A percentile compares a stretch with the other conserved stretches of the same genome.
Conservation (phyloP, 2,888 invertebrate genomes). For the Idaea biselata region DNA sequence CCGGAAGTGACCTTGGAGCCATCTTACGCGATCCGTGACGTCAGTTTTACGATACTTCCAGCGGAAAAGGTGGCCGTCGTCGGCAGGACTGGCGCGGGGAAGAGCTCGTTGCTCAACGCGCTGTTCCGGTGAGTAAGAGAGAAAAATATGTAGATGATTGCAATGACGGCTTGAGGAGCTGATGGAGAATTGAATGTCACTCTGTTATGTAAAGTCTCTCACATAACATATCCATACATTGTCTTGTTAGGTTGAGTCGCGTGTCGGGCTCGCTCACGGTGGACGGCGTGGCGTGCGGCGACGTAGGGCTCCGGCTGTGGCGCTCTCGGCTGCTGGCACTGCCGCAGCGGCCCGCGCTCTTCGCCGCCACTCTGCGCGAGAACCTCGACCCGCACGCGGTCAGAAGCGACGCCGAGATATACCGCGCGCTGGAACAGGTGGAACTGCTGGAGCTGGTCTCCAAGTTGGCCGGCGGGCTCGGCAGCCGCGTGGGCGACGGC, state of each 20-base stretch:
- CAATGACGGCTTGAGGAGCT: neutral
- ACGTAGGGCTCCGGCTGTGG: slow-evolving; percentile 78
- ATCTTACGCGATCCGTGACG: slow-evolving; percentile 52
- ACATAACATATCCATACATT: too few species aligned
- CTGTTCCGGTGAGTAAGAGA: slow-evolving; percentile 81
- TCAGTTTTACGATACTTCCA: slow-evolving; percentile 78
- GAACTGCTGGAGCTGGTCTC: slow-evolving; percentile 82
- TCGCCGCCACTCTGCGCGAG: slow-evolving; percentile 87
- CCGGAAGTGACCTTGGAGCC: slow-evolving; percentile 62
- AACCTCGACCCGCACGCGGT: slow-evolving; percentile 88
- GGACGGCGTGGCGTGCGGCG: slow-evolving; percentile 61
- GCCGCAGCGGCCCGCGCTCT: slow-evolving; percentile 86
- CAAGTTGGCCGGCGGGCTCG: slow-evolving; percentile 79
- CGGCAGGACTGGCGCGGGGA: slow-evolving; percentile 92
- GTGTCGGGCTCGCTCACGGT: slow-evolving; percentile 67
- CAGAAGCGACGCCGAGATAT: slow-evolving; percentile 83
- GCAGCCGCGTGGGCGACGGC: slow-evolving; percentile 82
- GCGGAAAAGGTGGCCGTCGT: slow-evolving; percentile 88
- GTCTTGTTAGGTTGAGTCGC: slow-evolving; percentile 62
- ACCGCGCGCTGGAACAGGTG: slow-evolving; percentile 87
- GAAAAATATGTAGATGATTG: too few species aligned
- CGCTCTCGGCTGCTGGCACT: slow-evolving; percentile 81
- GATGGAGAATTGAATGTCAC: too few species aligned
- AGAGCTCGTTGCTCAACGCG: slow-evolving; percentile 87
- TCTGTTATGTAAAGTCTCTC: too few species aligned